These are phyloP conservation scores for Prenolepis imparis DNA, from an alignment of 2,888 invertebrate genomes.

Conservation along the genomic window DNA sequence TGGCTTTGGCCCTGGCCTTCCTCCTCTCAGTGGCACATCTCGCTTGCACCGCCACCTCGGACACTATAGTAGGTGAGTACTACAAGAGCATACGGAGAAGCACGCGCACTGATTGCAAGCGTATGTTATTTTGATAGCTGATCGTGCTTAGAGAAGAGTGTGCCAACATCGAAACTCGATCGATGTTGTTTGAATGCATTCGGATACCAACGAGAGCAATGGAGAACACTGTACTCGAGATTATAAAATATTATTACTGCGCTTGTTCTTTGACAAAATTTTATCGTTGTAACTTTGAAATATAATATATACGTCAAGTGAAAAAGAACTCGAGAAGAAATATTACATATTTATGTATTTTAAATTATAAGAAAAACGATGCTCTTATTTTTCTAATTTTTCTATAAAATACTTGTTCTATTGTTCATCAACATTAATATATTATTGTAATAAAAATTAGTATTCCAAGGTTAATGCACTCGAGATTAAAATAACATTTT, in stretches of 20 bases:
- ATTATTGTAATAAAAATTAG: neutral
- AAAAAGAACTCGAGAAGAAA: neutral
- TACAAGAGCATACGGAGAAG: conserved; percentile 6
- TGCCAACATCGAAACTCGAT: conserved; percentile 43
- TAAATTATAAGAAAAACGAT: neutral
- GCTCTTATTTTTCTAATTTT: neutral
- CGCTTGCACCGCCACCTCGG: conserved; percentile 78
- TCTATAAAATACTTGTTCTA: neutral
- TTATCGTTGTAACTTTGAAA: neutral
- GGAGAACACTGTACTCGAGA: neutral
- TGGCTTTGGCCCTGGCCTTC: conserved; percentile 76
- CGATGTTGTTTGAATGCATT: conserved; percentile 5
- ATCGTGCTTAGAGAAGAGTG: conserved; percentile 13
- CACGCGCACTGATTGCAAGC: conserved; percentile 31
- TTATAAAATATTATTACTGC: neutral
- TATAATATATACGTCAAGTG: neutral
- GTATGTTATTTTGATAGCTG: conserved; percentile 52
- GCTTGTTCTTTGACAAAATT: neutral
- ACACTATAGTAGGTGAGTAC: conserved; percentile 83
- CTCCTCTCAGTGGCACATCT: conserved; percentile 72
- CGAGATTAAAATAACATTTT: neutral
- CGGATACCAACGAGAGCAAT: neutral
- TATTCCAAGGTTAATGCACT: neutral
- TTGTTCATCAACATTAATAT: neutral
- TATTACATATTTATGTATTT: neutral